Base-by-base conservation (phyloP, 2,113 vertebrate genomes). In the Lanius collurio region DNA sequence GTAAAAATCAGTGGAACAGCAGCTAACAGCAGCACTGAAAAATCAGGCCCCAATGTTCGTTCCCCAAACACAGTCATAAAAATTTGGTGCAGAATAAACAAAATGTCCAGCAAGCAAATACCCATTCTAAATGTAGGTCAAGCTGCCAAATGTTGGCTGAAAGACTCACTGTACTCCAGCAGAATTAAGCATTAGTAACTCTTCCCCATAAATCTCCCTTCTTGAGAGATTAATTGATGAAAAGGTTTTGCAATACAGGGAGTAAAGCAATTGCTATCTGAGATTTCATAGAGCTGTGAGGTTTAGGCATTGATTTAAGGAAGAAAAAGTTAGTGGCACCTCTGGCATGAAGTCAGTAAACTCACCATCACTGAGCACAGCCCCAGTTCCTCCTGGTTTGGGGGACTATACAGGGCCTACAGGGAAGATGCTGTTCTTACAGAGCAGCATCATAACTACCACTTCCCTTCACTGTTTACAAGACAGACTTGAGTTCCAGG, bases 361-460 rank as follows among this genome's bases (percentile, higher is more conserved):
- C 4, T 27, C 30, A 27, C 9, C 52, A 33, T 4, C 41, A 78
- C 24, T 14, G 41, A 63, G 19, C 33, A 83, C 17, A 75, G 37
- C 13, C 31, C 16, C n/a, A 64, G 10, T 5, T 74, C 49, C 41
- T 64, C 30, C 70, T 86, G 33, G 3, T 13, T 2, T 50, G 11
- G 20, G 31, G 28, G 2, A 26, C 22, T 26, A 4, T 2, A 35
- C 11, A 73, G 20, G 12, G 5, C 30, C 55, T 5, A 1, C 1
- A 57, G 28, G 41, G 30, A 71, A 83, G 53, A 76, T 22, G 9
- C 18, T 83, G 2, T 17, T 85, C 37, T 44, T 77, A 22, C 78
- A 70, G 42, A 86, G n/a, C 22, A 91, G 17, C 35, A 81, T 19
- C 11, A 13, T 2, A 39, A 13, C 27, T 11, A 44, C 15, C 27